Percentiles rank a stretch among this genome's conserved stretches.
Evolutionary conservation across 2,888 invertebrate genomes (phyloP).

Genomic region (Agrotis clavis): DNA sequence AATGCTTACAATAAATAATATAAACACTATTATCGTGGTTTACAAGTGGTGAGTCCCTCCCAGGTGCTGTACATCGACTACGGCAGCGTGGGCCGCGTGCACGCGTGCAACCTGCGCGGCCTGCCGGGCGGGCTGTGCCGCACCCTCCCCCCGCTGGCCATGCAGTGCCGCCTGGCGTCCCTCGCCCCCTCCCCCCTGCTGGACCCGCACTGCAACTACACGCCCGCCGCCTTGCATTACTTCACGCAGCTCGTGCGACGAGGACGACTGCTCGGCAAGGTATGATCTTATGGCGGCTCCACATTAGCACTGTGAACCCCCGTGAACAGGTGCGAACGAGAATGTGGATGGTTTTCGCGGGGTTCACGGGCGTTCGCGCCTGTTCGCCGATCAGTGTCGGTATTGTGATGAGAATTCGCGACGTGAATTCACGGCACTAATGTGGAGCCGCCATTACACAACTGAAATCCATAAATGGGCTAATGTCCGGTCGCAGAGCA

Average conservation of each 20-base stretch:
- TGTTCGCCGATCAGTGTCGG: too few species aligned
- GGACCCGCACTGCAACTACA: conserved; percentile 92
- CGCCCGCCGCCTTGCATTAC: conserved; percentile 90
- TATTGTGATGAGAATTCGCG: too few species aligned
- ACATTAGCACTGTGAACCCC: too few species aligned
- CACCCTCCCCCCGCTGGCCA: conserved; percentile 84
- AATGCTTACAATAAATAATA: too few species aligned
- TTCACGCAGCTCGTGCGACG: conserved; percentile 82
- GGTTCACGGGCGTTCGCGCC: too few species aligned
- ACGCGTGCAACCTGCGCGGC: conserved; percentile 23
- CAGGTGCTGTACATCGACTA: conserved; percentile 95
- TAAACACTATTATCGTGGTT: too few species aligned
- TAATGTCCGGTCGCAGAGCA: too few species aligned
- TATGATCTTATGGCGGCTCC: not conserved
- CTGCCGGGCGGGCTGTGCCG: conserved; percentile 85
- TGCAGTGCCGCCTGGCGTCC: conserved; percentile 94
- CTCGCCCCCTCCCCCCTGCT: conserved; percentile 93
- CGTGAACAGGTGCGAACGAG: too few species aligned
- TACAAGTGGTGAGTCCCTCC: fast-evolving
- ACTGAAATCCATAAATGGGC: too few species aligned
- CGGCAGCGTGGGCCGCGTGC: conserved; percentile 92
- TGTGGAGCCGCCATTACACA: too few species aligned
- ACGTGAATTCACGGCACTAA: too few species aligned
- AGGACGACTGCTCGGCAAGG: conserved; percentile 86
- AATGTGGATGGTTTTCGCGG: too few species aligned